phyloP scores from a whole-genome alignment of 2,797 vertebrate species.

The Periophthalmus magnuspinnatus region DNA sequence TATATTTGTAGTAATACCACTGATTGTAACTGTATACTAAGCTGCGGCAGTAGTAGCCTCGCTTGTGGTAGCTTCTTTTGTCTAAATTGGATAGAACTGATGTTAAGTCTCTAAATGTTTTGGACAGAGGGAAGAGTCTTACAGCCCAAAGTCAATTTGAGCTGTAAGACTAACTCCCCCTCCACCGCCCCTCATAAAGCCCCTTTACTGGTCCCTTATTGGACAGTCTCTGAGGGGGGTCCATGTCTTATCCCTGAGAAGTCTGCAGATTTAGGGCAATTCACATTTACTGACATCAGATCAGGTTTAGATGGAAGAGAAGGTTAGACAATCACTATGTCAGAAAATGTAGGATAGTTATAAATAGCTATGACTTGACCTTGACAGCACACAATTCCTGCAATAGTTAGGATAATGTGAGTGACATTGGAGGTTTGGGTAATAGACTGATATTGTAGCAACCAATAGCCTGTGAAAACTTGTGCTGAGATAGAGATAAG shows the following conservation, averaged over 20 bases:
- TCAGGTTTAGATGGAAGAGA: conserved; percentile 15
- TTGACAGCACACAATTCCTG: too few species aligned
- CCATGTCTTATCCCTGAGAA: neutral
- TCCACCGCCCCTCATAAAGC: neutral
- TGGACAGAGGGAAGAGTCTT: conserved; percentile 6
- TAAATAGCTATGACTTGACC: neutral
- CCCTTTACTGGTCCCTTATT: conserved; percentile 9
- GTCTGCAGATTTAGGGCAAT: conserved; percentile 25
- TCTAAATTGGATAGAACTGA: neutral
- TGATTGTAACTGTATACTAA: neutral
- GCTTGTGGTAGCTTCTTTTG: too few species aligned
- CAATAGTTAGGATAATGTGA: too few species aligned
- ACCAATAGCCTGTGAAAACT: too few species aligned
- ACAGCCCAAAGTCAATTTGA: neutral
- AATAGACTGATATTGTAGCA: too few species aligned
- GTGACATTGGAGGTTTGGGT: too few species aligned
- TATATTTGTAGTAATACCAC: neutral
- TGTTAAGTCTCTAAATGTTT: neutral
- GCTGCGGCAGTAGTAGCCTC: neutral
- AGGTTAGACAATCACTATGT: neutral
- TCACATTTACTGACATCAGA: conserved; percentile 26
- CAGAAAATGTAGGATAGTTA: neutral
- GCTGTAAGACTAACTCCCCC: too few species aligned
- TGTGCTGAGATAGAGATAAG: too few species aligned
- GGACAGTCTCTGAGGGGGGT: conserved; percentile 11